phyloP scores from a whole-genome alignment of 2,113 vertebrate genomes.

The Lepus timidus region DNA sequence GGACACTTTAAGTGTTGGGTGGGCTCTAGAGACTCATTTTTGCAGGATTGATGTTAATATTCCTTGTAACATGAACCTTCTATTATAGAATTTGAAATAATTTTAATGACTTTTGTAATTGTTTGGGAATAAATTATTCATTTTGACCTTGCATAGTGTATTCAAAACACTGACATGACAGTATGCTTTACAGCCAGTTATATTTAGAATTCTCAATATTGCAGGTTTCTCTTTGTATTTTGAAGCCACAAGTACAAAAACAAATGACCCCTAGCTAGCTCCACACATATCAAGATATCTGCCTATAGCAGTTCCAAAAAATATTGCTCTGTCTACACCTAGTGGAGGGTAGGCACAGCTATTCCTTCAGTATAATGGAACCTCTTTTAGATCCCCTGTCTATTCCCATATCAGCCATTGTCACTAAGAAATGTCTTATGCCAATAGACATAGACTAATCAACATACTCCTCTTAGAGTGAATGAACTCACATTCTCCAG shows the following conservation, averaged over 20 bases:
- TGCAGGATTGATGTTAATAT: neutral
- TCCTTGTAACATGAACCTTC: neutral
- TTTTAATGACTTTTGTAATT: slow-evolving; percentile 17
- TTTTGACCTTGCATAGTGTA: neutral
- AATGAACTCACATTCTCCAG: neutral
- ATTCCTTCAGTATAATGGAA: neutral
- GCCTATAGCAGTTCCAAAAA: neutral
- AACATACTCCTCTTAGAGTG: neutral
- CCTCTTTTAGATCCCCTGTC: neutral
- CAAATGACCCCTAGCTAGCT: neutral
- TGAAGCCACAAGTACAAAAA: neutral
- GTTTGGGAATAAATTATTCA: neutral
- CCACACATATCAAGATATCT: neutral
- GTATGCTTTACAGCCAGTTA: neutral
- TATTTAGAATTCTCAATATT: neutral
- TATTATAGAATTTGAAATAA: neutral
- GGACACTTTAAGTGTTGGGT: neutral
- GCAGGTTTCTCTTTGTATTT: neutral
- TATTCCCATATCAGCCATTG: neutral
- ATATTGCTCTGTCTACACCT: neutral
- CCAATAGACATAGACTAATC: neutral
- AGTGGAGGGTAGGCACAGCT: neutral
- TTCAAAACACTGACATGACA: neutral
- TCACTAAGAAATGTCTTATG: neutral
- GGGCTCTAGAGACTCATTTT: neutral